Conservation (phyloP, 1,140 invertebrate genomes). For the Carcinoscorpius rotundicauda region DNA sequence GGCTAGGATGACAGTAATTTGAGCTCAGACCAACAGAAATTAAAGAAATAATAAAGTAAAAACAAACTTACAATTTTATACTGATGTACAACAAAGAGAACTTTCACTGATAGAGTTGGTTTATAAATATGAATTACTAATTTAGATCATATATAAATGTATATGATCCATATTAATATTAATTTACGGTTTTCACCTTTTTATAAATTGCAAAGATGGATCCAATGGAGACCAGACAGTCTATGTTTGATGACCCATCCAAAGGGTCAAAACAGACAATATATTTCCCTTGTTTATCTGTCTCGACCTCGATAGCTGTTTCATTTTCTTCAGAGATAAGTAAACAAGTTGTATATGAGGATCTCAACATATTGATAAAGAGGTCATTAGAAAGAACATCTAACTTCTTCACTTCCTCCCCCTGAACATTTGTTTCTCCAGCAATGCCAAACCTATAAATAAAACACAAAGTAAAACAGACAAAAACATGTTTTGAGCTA, state of each 20-base stretch:
- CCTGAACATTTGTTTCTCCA: slow-evolving; percentile 88
- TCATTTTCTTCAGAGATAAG: slow-evolving; percentile 96
- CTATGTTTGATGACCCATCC: slow-evolving; percentile 98
- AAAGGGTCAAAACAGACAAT: slow-evolving; percentile 97
- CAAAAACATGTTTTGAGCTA: too few relatives aligned
- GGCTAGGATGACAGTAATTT: too few relatives aligned
- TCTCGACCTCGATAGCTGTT: slow-evolving; percentile 75
- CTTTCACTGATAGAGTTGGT: too few relatives aligned
- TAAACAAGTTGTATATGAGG: slow-evolving; percentile 83
- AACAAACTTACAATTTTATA: too few relatives aligned
- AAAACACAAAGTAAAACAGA: too few relatives aligned
- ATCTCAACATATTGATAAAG: slow-evolving; percentile 96
- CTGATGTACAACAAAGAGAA: too few relatives aligned
- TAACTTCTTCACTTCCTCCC: slow-evolving; percentile 97
- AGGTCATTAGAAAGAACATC: slow-evolving; percentile 94
- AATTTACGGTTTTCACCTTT: slow-evolving; percentile 35
- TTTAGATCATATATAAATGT: too few relatives aligned
- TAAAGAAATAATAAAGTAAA: too few relatives aligned
- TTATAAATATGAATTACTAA: too few relatives aligned
- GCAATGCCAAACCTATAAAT: slow-evolving; percentile 54
- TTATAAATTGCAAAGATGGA: slow-evolving; percentile 94
- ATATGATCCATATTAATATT: too few relatives aligned
- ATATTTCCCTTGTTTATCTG: slow-evolving; percentile 82
- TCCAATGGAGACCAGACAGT: slow-evolving; percentile 95
- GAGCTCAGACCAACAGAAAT: too few relatives aligned